phyloP scores from a whole-genome alignment of 2,113 vertebrate species.

The Trematocara variabile region DNA sequence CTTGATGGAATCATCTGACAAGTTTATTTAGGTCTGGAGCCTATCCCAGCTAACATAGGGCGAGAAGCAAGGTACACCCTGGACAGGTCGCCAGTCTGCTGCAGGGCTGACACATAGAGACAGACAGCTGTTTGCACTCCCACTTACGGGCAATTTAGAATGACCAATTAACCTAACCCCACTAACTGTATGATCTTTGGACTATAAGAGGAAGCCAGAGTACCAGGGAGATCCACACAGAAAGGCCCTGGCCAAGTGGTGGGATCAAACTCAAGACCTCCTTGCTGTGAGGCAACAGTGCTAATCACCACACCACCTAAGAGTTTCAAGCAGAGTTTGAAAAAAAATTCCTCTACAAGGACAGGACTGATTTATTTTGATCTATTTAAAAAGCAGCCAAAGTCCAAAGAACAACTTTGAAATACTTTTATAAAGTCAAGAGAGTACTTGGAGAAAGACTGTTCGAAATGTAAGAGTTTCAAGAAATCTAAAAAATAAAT shows the following conservation, averaged over 20 bases:
- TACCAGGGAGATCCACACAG: neutral
- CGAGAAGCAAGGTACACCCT: neutral
- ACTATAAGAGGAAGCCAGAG: neutral
- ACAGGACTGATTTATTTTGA: neutral
- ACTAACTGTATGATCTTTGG: neutral
- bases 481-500: neutral
- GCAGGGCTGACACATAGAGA: neutral
- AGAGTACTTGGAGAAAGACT: neutral
- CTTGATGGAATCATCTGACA: neutral
- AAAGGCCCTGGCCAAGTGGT: neutral
- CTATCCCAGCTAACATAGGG: neutral
- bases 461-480: neutral
- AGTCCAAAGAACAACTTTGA: neutral
- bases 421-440: neutral
- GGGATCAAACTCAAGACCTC: neutral
- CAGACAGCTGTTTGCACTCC: neutral
- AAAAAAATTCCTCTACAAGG: neutral
- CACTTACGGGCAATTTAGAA: neutral
- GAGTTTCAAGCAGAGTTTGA: neutral
- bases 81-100: neutral
- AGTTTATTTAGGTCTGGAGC: neutral
- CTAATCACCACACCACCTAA: neutral
- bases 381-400: neutral
- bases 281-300: neutral
- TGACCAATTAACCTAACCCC: neutral